A percentile compares a stretch with the other conserved stretches of the same genome.
phyloP scores from a whole-genome alignment of 1,140 invertebrate species.

The Platyura marginata region DNA sequence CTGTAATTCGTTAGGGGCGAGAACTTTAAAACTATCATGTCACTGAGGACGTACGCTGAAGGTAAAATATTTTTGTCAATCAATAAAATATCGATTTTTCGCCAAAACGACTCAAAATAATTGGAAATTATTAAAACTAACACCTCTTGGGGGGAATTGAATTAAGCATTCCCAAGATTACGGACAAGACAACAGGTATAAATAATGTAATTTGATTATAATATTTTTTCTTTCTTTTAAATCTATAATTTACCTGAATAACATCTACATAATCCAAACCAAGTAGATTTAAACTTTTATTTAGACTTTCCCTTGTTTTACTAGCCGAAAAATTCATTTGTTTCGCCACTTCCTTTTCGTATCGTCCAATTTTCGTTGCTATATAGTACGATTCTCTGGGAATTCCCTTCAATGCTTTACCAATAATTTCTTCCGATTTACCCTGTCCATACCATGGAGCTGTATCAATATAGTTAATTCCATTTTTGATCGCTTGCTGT shows the following conservation, averaged over 20 bases:
- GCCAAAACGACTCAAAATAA: too few species aligned
- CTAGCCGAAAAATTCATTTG: slow-evolving; percentile 80
- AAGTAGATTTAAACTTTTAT: slow-evolving; percentile 54
- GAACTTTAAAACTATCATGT: too few species aligned
- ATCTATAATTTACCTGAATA: slow-evolving; percentile 53
- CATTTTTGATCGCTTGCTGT: slow-evolving; percentile 46
- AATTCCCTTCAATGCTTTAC: slow-evolving; percentile 59
- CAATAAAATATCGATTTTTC: too few species aligned
- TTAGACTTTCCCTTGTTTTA: slow-evolving; percentile 53
- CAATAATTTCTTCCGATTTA: slow-evolving; percentile 56
- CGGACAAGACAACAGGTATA: too few species aligned
- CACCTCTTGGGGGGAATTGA: too few species aligned
- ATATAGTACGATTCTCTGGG: slow-evolving; percentile 73
- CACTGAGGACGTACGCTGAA: too few species aligned
- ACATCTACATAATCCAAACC: slow-evolving; percentile 73
- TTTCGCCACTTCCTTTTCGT: slow-evolving; percentile 43
- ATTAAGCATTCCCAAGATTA: too few species aligned
- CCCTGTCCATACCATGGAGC: slow-evolving; percentile 85
- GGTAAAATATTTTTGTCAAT: too few species aligned
- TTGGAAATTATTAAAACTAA: too few species aligned
- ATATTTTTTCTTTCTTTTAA: too few species aligned
- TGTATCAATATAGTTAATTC: slow-evolving; percentile 85
- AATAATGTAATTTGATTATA: not conserved
- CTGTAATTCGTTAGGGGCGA: too few species aligned
- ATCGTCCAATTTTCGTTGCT: slow-evolving; percentile 84